Conservation (phyloP, 1,140 invertebrate genomes). For the Drosophila grimshawi region DNA sequence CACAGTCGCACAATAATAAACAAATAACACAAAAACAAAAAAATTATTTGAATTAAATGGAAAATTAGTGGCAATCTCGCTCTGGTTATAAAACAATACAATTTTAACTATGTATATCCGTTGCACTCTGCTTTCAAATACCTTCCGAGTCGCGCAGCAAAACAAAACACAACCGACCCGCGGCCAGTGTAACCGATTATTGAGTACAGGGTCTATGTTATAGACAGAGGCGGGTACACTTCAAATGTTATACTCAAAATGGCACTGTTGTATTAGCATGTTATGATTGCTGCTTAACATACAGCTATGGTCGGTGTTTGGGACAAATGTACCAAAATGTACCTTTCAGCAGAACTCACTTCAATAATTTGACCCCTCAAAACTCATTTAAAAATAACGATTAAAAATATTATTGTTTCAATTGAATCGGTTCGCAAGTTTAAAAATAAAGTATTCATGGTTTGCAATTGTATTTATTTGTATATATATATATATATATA, state of each 20-base stretch:
- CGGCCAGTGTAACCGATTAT: slow-evolving; percentile 44
- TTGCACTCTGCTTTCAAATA: slow-evolving; percentile 35
- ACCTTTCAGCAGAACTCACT: too few species aligned
- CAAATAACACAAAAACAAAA: neutral
- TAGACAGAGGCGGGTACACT: neutral
- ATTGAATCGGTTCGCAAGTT: too few species aligned
- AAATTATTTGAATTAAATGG: slow-evolving; percentile 1
- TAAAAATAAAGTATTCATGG: too few species aligned
- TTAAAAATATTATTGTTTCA: too few species aligned
- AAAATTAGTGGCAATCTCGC: slow-evolving; percentile 9
- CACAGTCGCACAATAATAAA: slow-evolving; percentile 1
- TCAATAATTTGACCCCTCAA: too few species aligned
- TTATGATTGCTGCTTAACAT: neutral
- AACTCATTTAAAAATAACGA: too few species aligned
- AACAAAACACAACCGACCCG: slow-evolving; percentile 32
- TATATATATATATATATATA: too few species aligned
- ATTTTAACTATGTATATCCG: slow-evolving; percentile 36
- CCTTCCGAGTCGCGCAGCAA: slow-evolving; percentile 10
- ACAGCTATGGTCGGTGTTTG: too few species aligned
- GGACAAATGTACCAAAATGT: neutral
- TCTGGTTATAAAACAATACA: neutral
- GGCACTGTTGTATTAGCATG: neutral
- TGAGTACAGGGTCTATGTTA: slow-evolving; percentile 1
- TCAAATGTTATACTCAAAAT: slow-evolving; percentile 5
- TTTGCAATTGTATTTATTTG: too few species aligned